Base-by-base conservation (phyloP, 2,113 vertebrate species). In the Ictalurus furcatus region DNA sequence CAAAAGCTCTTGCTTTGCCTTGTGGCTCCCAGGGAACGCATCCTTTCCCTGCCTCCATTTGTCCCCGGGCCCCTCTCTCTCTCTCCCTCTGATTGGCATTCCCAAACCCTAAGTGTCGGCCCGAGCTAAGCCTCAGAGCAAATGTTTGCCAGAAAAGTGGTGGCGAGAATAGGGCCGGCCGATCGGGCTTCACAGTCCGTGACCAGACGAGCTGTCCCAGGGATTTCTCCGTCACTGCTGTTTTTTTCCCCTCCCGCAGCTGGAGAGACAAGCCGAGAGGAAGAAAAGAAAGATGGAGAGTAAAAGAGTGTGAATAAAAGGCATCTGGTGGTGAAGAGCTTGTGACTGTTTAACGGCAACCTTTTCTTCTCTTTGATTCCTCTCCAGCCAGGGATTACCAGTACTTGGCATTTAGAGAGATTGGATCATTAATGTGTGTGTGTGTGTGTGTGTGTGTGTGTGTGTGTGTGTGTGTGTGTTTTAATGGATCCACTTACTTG, bases 141-240 rank as follows among this genome's bases (percentile, higher is more conserved):
- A 98, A 98, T 97, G 97, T 97, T 98, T 97, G 96, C 96, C 95
- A 96, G 97, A 95, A 96, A 97, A 97, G 97, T 97, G 97, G 94
- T 94, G 96, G 96, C 94, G 94, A 96, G 95, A 96, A 96, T 96
- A 94, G 95, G 94, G 92, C 94, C 88, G 93, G 94, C 94, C 93
- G 93, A 94, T 94, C 92, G 93, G 95, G 93, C 93, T 88, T 91
- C 86, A 91, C 89, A 92, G 96, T 99, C 96, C 98, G 98, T 99
- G 98, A 99, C 97, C 97, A 99, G 98, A 99, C 97, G 96, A 98
- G 97, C 97, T 97, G 96, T 97, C 96, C 94, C 95, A 95, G 95
- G 98, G 98, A 99, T 99, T 99, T 96, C 92, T 92, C 92, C 91
- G 91, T 90, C 95, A 96, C 96, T 95, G 94, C 95, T 91, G 90